Evolutionary conservation across 1,140 invertebrate genomes (phyloP).

Genomic region (Drosophila asahinai): DNA sequence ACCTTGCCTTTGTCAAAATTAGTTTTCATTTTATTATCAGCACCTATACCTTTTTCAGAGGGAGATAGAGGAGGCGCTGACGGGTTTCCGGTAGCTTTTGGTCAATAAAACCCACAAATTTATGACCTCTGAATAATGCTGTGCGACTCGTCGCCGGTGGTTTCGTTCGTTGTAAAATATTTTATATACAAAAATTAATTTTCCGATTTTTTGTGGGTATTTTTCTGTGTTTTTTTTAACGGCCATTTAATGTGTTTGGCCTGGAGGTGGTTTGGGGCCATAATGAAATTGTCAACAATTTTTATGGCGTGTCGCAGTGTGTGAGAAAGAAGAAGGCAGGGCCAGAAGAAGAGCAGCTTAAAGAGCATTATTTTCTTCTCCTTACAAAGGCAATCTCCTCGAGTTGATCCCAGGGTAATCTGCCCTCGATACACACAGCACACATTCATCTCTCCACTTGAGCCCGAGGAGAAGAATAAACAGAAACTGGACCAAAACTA

Average conservation of each 20-base stretch:
- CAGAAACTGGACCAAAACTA: conserved; percentile 75
- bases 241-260: conserved; percentile 60
- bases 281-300: conserved; percentile 67
- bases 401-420: conserved; percentile 45
- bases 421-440: conserved; percentile 25
- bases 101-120: conserved; percentile 74
- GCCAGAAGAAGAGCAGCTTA: conserved; percentile 1
- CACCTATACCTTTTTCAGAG: conserved; percentile 56
- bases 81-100: conserved; percentile 71
- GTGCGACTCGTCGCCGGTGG: conserved; percentile 39
- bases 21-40: conserved; percentile 72
- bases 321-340: background rate
- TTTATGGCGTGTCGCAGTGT: conserved; percentile 46
- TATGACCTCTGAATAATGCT: conserved; percentile 54
- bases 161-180: conserved; percentile 58
- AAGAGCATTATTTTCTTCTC: background rate
- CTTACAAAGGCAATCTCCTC: conserved; percentile 28
- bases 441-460: conserved; percentile 45
- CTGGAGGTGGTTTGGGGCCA: conserved; percentile 11
- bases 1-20: conserved; percentile 72
- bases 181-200: conserved; percentile 72
- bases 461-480: conserved; percentile 39
- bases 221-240: conserved; percentile 49
- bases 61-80: conserved; percentile 33
- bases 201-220: conserved; percentile 37